Percentiles rank a stretch among this genome's conserved stretches.
These are phyloP conservation scores for Tyto alba DNA, from an alignment of 2,113 vertebrate species.

Conservation along the genomic window DNA sequence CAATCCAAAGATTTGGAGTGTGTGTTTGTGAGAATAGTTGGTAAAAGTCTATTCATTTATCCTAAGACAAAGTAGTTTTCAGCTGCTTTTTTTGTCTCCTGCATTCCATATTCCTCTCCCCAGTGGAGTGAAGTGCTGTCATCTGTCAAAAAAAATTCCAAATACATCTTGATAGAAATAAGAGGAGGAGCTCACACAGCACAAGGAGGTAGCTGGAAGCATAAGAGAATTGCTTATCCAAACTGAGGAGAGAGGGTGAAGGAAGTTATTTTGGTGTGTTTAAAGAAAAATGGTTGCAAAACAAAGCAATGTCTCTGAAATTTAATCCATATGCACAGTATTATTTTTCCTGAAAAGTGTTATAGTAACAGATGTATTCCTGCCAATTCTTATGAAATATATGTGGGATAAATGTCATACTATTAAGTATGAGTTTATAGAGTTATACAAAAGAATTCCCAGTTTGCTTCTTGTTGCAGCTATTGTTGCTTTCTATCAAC, in stretches of 20 bases:
- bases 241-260: not conserved
- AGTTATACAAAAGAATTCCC: not conserved
- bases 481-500: not conserved
- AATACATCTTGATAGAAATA: not conserved
- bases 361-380: not conserved
- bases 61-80: not conserved
- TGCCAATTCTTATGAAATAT: not conserved
- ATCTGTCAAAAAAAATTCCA: not conserved
- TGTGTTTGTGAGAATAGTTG: not conserved
- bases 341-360: not conserved
- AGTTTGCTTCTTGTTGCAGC: not conserved
- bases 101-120: not conserved
- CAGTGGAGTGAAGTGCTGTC: not conserved
- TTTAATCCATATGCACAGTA: not conserved
- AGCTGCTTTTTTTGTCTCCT: not conserved
- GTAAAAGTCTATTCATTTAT: slow-evolving; percentile 5
- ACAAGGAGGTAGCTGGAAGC: not conserved
- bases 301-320: not conserved
- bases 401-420: not conserved
- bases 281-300: not conserved
- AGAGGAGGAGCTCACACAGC: not conserved
- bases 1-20: not conserved
- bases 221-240: not conserved
- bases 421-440: not conserved
- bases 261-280: not conserved